These are phyloP conservation scores for Melanchra persicariae DNA, from an alignment of 2,888 invertebrate genomes.

Conservation along the genomic window DNA sequence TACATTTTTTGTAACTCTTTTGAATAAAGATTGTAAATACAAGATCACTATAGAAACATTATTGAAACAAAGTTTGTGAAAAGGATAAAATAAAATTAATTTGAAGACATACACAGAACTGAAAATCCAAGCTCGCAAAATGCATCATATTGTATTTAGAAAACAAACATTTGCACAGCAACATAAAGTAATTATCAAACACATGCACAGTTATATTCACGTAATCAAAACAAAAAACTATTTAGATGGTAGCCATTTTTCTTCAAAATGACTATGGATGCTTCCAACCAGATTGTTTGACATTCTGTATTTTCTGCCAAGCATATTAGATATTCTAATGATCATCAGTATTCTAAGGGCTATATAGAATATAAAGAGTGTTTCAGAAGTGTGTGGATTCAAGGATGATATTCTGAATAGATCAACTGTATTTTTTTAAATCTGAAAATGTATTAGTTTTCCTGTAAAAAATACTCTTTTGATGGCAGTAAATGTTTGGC, in stretches of 20 bases:
- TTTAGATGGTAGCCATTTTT: neutral
- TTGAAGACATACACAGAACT: neutral
- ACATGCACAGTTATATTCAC: neutral
- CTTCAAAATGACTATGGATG: neutral
- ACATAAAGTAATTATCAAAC: neutral
- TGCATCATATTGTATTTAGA: neutral
- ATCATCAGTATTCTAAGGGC: too few relatives aligned
- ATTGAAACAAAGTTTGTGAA: too few relatives aligned
- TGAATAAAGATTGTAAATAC: neutral
- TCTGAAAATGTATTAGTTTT: neutral
- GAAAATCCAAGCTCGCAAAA: conserved; percentile 5
- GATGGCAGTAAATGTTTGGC: neutral
- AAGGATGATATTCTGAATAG: too few relatives aligned
- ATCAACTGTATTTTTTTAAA: neutral
- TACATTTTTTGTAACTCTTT: neutral
- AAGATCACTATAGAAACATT: too few relatives aligned
- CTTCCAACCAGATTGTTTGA: neutral
- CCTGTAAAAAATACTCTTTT: neutral
- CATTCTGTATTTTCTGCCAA: neutral
- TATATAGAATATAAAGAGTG: too few relatives aligned
- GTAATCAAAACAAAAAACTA: neutral
- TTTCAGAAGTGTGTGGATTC: too few relatives aligned
- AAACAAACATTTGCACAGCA: conserved; percentile 29
- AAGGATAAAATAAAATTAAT: neutral
- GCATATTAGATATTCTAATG: too few relatives aligned